Evolutionary conservation across 2,113 vertebrate species (phyloP), one percentile per base, ranked within the genome.

Genomic region (Lucifuga dentata): DNA sequence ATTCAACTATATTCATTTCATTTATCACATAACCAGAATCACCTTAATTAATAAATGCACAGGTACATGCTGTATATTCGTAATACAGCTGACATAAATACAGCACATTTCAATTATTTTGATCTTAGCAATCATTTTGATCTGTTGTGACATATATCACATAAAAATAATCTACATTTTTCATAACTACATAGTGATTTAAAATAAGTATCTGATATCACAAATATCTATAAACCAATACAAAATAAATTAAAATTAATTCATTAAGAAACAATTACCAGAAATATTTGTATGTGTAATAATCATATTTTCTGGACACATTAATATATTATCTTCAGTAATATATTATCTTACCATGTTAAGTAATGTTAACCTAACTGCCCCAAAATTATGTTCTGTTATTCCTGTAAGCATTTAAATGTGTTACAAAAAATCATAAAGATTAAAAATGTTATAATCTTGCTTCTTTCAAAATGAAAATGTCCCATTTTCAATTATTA

Each of bases 401-500:
- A 63, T 49, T 68, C 9, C 17, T 0, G 21, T 23, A 17, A 52
- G 55, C 58, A 17, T 60, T 26, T 23, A 58, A 48, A 71, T 51
- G 7, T 41, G 26, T 51, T 17, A 16, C 61, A 19, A 40, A 16
- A n/a, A 12, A 2, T 15, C 11, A 51, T 15, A 16, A 21, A 45
- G 20, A 17, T 33, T 11, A 5, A 23, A 8, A 21, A 33, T 43
- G 49, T 6, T 2, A 20, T 59, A 46, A 39, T 41, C 9, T 13
- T 9, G 11, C 15, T 16, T 59, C 26, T 11, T 48, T 73, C 1
- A 58, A 73, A 74, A 69, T 66, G 21, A 69, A 79, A 73, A 41
- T 23, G 35, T 29, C 15, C 21, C 2, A 38, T 33, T 68, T 62
- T 20, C 5, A 69, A 46, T 60, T 35, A 53, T 76, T 59, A 53